Evolutionary conservation across 2,113 vertebrate species (phyloP).

Genomic region (Hemibagrus wyckioides): DNA sequence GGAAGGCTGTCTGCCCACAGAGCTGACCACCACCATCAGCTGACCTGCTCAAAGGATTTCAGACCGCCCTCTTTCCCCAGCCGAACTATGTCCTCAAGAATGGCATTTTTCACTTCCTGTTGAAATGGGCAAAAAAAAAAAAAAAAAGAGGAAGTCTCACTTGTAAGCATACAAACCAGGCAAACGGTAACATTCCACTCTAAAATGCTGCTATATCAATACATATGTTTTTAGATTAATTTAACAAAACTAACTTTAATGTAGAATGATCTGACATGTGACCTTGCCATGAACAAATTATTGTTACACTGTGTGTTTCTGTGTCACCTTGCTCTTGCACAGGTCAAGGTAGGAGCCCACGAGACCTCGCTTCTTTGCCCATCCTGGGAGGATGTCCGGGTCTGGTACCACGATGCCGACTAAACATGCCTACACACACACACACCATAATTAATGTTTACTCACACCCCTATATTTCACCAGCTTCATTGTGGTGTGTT

Average conservation of each 20-base stretch:
- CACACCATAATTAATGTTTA: neutral
- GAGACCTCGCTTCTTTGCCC: constrained; percentile 84
- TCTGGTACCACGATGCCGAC: constrained; percentile 90
- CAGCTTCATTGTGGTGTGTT: neutral
- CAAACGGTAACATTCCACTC: neutral
- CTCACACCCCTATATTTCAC: neutral
- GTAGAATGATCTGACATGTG: neutral
- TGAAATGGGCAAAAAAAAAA: constrained; percentile 1
- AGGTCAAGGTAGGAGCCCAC: constrained; percentile 84
- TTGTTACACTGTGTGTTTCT: neutral
- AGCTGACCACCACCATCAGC: neutral
- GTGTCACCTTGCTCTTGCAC: constrained; percentile 82
- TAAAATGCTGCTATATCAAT: too few relatives aligned
- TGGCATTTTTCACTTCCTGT: constrained; percentile 84
- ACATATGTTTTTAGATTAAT: too few relatives aligned
- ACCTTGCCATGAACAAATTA: neutral
- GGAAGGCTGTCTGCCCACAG: neutral
- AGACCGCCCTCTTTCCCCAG: constrained; percentile 88
- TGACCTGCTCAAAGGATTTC: constrained; percentile 96
- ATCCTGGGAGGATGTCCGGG: constrained; percentile 78
- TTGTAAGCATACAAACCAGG: neutral
- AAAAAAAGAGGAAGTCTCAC: neutral
- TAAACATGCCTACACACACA: constrained; percentile 81
- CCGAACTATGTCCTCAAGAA: constrained; percentile 85
- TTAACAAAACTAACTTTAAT: too few relatives aligned